A percentile compares a stretch with the other conserved stretches of the same genome.
Conservation (phyloP, 2,113 vertebrate species). For the Brevimyrus niger region DNA sequence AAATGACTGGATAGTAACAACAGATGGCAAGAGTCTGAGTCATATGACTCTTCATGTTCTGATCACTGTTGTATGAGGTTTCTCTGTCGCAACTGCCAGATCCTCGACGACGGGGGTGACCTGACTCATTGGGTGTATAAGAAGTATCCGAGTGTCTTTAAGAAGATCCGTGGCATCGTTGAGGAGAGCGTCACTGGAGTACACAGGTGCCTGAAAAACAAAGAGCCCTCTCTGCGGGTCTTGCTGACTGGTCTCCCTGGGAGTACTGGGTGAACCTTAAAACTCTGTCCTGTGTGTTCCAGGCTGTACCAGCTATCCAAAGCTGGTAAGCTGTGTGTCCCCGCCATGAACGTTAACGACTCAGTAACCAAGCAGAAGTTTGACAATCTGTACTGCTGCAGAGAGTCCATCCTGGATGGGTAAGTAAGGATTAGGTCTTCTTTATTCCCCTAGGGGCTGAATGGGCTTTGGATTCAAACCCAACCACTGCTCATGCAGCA, state of each 20-base stretch:
- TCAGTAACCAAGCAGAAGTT: constrained; percentile 81
- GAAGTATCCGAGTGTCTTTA: constrained; percentile 75
- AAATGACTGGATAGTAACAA: not conserved
- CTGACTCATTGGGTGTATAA: constrained; percentile 81
- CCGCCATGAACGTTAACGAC: constrained; percentile 78
- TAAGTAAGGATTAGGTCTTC: constrained; percentile 53
- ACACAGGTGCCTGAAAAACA: constrained; percentile 59
- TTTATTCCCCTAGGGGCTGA: not conserved
- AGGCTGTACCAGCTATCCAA: constrained; percentile 79
- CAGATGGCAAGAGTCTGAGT: not conserved
- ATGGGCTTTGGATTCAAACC: not conserved
- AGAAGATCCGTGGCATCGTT: constrained; percentile 77
- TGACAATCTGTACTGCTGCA: constrained; percentile 76
- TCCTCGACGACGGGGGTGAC: constrained; percentile 76
- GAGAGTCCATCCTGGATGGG: constrained; percentile 78
- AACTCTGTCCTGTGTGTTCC: not conserved
- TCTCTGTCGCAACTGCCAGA: constrained; percentile 48
- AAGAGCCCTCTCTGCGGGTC: not conserved
- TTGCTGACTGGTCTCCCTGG: not conserved
- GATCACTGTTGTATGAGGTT: not conserved
- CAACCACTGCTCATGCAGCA: not conserved
- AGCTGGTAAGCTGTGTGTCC: constrained; percentile 74
- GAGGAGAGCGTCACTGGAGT: constrained; percentile 79
- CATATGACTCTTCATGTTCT: not conserved
- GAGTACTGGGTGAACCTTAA: not conserved